Evolutionary conservation across 2,113 vertebrate species (phyloP).

Genomic region (Muscicapa adusta): DNA sequence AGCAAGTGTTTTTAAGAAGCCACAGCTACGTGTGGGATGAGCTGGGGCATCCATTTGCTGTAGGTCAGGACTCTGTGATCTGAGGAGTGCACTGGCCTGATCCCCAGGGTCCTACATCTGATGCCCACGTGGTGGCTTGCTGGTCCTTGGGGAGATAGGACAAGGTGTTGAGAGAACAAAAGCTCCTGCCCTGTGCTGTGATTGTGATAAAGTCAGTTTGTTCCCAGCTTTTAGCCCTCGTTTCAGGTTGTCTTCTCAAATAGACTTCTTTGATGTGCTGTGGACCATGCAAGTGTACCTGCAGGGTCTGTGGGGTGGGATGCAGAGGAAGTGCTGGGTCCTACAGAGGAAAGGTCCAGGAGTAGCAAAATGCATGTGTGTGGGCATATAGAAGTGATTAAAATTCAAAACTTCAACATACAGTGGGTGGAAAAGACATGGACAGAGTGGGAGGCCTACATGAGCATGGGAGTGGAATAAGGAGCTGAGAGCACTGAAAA

Average conservation of each 20-base stretch:
- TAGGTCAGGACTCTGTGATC: not conserved
- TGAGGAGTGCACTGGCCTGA: not conserved
- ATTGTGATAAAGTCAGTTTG: not conserved
- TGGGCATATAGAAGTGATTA: not conserved
- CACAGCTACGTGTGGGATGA: not conserved
- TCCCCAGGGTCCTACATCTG: not conserved
- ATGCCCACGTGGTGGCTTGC: not conserved
- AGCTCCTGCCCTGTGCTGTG: not conserved
- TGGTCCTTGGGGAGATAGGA: not conserved
- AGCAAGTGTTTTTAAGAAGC: not conserved
- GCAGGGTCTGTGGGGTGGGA: not conserved
- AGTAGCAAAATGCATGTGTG: not conserved
- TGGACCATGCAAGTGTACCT: fast-evolving
- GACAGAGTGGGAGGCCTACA: not conserved
- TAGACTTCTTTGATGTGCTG: not conserved
- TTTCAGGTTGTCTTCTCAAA: not conserved
- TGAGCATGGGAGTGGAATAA: not conserved
- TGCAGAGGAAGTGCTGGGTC: not conserved
- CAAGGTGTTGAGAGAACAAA: not conserved
- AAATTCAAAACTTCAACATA: not conserved
- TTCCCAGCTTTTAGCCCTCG: not conserved
- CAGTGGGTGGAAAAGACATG: not conserved
- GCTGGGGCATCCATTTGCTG: not conserved
- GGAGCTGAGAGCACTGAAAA: not conserved
- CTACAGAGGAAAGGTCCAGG: not conserved